Percentiles rank a stretch among this genome's conserved stretches.
These are phyloP conservation scores for Mayetiola destructor DNA, from an alignment of 2,888 invertebrate genomes.

Conservation along the genomic window DNA sequence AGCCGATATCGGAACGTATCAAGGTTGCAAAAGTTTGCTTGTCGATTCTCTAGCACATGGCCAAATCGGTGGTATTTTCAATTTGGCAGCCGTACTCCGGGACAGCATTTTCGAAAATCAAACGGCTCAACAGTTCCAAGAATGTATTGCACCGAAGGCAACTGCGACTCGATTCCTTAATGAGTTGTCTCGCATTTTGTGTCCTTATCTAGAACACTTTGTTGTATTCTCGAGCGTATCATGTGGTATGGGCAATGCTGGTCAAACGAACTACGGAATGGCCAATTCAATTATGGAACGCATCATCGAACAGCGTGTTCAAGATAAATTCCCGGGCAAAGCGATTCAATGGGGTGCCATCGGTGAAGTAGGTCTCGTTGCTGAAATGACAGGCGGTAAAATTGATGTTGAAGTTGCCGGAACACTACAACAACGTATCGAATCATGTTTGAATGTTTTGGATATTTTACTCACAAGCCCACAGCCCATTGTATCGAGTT, in stretches of 20 bases:
- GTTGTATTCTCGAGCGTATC: constrained; percentile 85
- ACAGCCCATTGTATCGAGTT: constrained; percentile 56
- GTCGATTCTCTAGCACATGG: constrained; percentile 47
- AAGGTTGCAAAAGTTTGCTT: constrained; percentile 57
- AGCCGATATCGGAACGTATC: constrained; percentile 51
- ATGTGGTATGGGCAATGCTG: constrained; percentile 81
- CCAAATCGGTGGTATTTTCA: constrained; percentile 72
- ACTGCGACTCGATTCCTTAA: constrained; percentile 65
- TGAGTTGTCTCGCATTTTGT: constrained; percentile 42
- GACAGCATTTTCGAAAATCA: constrained; percentile 69
- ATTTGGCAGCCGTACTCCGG: constrained; percentile 67
- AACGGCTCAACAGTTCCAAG: constrained; percentile 49
- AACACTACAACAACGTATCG: constrained; percentile 70
- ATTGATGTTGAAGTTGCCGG: constrained; percentile 58
- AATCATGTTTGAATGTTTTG: constrained; percentile 56
- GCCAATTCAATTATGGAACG: constrained; percentile 84
- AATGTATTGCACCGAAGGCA: constrained; percentile 63
- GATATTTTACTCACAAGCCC: constrained; percentile 59
- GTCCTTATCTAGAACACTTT: constrained; percentile 51
- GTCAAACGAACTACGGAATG: constrained; percentile 83
- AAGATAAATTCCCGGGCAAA: constrained; percentile 56
- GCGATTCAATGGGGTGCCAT: constrained; percentile 91
- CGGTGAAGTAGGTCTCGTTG: constrained; percentile 73
- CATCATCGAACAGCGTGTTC: constrained; percentile 58
- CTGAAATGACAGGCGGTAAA: constrained; percentile 57